phyloP scores from a whole-genome alignment of 2,888 invertebrate species.

The Colostygia pectinataria region DNA sequence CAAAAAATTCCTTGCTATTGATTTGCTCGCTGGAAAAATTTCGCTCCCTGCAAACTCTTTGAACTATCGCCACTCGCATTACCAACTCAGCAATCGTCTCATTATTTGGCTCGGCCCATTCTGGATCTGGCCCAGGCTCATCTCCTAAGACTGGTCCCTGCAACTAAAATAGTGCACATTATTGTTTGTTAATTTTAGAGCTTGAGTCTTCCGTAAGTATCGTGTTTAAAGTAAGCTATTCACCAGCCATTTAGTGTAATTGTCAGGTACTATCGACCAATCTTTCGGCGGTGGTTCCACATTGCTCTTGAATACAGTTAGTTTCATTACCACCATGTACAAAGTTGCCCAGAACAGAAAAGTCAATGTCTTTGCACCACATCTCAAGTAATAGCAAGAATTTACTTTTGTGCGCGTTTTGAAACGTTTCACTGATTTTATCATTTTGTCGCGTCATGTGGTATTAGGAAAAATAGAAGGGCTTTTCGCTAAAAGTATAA shows the following conservation, averaged over 20 bases:
- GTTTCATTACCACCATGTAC: constrained; percentile 74
- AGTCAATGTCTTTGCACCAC: constrained; percentile 73
- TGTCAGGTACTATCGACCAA: constrained; percentile 70
- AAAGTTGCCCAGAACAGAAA: constrained; percentile 76
- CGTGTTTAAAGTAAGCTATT: constrained; percentile 25
- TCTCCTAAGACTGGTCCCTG: constrained; percentile 69
- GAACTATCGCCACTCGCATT: constrained; percentile 68
- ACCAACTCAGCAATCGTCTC: constrained; percentile 73
- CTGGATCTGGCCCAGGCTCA: constrained; percentile 48
- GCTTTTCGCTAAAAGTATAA: constrained; percentile 26
- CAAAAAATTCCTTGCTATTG: constrained; percentile 89
- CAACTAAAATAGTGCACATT: constrained; percentile 44
- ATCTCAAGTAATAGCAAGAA: constrained; percentile 65
- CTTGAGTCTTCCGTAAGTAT: background rate
- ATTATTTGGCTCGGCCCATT: constrained; percentile 69
- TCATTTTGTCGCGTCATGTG: constrained; percentile 68
- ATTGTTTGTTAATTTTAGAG: background rate
- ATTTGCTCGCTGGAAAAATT: constrained; percentile 66
- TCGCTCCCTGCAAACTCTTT: constrained; percentile 74
- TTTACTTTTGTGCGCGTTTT: constrained; percentile 61
- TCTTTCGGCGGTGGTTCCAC: constrained; percentile 59
- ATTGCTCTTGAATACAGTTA: constrained; percentile 75
- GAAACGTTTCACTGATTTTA: constrained; percentile 60
- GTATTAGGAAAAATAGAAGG: constrained; percentile 38
- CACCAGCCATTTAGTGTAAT: constrained; percentile 78